Base-by-base conservation (phyloP, 2,797 vertebrate species). In the Linurgus olivaceus region DNA sequence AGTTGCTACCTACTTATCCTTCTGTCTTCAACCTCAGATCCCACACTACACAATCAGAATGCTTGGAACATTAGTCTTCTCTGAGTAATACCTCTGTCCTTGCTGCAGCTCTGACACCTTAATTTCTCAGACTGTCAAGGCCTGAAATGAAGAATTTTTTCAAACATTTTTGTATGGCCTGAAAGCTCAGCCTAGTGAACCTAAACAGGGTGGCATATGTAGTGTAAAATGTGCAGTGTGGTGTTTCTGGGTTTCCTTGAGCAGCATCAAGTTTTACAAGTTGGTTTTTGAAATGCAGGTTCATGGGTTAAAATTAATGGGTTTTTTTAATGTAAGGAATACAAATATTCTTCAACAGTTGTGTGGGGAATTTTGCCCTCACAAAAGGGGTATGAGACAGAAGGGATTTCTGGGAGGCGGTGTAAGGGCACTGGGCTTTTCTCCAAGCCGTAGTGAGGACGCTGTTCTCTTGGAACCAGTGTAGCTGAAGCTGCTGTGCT, bases 1-100 rank as follows among this genome's bases (percentile, higher is more conserved):
- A 93, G 88, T 92, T 86, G 55, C 77, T 91, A 6, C 55, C 59
- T 82, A 17, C 72, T 95, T 92, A 90, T 12, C 76, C 63, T 84
- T 51, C 38, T 80, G 2, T 89, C 42, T 91, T 61, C 54, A 66
- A 4, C 29, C 44, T 82, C 72, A 71, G 31, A 61, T 91, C 35
- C 29, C 37, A 19, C 44, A 21, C 42, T 42, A n/a, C 62, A 57
- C 73, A 55, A 10, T 62, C 35, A 6, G 67, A 79, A 58, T 62
- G 55, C 35, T 45, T 55, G 74, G 71, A 90, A 35, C 73, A 57
- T 17, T 47, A 45, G 54, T 48, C 57, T 82, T 45, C 51, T 80
- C 37, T 81, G 54, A 85, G 20, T 61, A 82, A 20, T 77, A 51
- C 19, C 47, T 47, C 23, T 84, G 59, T 66, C 72, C 77, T 84